Conservation (phyloP, 2,113 vertebrate genomes). For the Chrysemys picta region DNA sequence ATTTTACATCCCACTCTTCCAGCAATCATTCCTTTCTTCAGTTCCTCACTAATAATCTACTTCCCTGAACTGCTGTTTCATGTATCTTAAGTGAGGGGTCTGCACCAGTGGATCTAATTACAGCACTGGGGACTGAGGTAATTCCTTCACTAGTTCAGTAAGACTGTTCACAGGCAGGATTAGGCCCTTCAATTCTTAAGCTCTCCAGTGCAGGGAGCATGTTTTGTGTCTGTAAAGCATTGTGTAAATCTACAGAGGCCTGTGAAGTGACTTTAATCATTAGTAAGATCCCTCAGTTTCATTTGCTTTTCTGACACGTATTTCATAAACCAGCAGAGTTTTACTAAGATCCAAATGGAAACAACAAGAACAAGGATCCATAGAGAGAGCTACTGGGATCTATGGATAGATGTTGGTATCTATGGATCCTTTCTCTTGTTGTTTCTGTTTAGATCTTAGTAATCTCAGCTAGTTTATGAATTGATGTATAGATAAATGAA, state of each 20-base stretch:
- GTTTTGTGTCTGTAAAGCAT: neutral
- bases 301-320: neutral
- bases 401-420: neutral
- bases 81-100: neutral
- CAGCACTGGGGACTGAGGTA: too few species aligned
- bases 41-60: neutral
- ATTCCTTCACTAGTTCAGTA: neutral
- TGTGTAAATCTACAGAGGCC: neutral
- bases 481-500: neutral
- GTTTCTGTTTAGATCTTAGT: neutral
- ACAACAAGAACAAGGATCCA: neutral
- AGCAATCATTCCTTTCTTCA: neutral
- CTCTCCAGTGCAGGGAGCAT: neutral
- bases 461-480: neutral
- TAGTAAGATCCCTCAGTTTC: neutral
- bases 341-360: neutral
- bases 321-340: neutral
- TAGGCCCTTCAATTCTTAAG: neutral
- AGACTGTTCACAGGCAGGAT: neutral
- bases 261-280: neutral
- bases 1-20: conserved; percentile 2
- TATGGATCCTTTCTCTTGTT: neutral
- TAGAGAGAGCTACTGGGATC: neutral
- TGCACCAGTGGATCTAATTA: neutral
- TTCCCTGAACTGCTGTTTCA: neutral